Conservation (phyloP, 2,888 invertebrate genomes). For the Hartigia nigra region DNA sequence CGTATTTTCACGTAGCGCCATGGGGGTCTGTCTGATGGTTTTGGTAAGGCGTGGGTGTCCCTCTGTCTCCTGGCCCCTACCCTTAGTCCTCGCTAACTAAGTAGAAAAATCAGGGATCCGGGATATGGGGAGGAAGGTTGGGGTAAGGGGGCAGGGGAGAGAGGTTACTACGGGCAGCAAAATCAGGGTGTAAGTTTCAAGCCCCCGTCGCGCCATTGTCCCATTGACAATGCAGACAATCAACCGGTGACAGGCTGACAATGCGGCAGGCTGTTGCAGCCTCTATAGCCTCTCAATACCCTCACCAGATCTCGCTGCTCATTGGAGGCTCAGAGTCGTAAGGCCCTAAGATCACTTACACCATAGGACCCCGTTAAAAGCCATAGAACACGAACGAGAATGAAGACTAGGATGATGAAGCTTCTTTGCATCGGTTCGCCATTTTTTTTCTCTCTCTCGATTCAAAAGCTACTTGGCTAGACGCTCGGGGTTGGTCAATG, state of each 20-base stretch:
- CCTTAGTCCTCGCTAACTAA: constrained; percentile 9
- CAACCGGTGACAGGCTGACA: constrained; percentile 54
- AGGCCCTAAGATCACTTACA: background rate
- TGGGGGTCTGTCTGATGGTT: constrained; percentile 28
- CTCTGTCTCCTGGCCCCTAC: background rate
- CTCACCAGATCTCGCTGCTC: background rate
- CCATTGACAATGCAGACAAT: constrained; percentile 52
- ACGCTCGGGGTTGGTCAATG: background rate
- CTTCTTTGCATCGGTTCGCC: background rate
- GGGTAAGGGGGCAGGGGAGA: background rate
- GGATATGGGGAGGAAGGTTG: background rate
- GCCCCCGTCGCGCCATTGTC: constrained; percentile 51
- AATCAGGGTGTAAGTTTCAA: constrained; percentile 55
- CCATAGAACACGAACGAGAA: background rate
- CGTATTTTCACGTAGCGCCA: constrained; percentile 24
- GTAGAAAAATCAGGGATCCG: constrained; percentile 15
- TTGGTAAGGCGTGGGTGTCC: constrained; percentile 26
- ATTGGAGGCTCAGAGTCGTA: constrained; percentile 6
- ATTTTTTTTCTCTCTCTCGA: background rate
- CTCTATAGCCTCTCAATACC: constrained; percentile 28
- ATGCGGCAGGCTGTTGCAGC: constrained; percentile 43
- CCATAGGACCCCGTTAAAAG: background rate
- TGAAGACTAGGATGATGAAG: background rate
- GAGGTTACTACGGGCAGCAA: background rate
- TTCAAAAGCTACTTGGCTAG: background rate